Conservation (phyloP, 1,140 invertebrate species). For the Mycetomoellerius zeteki region DNA sequence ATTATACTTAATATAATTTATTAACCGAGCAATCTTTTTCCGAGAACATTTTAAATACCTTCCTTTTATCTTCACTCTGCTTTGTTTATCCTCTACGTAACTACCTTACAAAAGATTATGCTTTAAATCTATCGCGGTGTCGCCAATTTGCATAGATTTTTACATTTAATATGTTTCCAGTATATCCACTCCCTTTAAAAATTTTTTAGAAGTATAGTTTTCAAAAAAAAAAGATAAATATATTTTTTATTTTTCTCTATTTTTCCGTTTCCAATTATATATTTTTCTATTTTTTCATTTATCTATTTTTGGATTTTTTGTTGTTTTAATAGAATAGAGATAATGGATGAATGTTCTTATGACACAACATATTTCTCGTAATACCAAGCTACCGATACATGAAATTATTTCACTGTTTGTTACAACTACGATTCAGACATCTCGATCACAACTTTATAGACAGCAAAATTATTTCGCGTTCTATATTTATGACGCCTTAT, state of each 20-base stretch:
- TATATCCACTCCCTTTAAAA: not conserved
- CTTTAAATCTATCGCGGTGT: not conserved
- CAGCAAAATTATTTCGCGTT: conserved; percentile 71
- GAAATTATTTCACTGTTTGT: conserved; percentile 22
- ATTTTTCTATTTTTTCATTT: not conserved
- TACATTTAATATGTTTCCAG: not conserved
- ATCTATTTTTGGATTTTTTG: not conserved
- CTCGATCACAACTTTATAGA: conserved; percentile 17
- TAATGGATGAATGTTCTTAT: conserved; percentile 10
- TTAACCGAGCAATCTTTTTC: conserved; percentile 4
- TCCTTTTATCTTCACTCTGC: not conserved
- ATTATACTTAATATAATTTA: conserved; percentile 38
- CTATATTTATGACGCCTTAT: conserved; percentile 41
- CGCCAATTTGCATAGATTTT: not conserved
- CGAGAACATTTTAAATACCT: conserved; percentile 3
- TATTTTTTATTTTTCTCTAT: not conserved
- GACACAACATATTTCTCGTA: not conserved
- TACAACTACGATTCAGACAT: conserved; percentile 23
- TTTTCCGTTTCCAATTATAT: not conserved
- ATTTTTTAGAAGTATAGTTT: not conserved
- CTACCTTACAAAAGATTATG: not conserved
- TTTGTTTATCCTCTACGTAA: conserved; percentile 14
- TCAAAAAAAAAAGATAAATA: not conserved
- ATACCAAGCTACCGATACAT: not conserved
- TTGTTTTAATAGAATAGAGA: not conserved